Percentiles rank a stretch among this genome's conserved stretches.
These are phyloP conservation scores for Tyto alba DNA, from an alignment of 2,113 vertebrate genomes.

Conservation along the genomic window DNA sequence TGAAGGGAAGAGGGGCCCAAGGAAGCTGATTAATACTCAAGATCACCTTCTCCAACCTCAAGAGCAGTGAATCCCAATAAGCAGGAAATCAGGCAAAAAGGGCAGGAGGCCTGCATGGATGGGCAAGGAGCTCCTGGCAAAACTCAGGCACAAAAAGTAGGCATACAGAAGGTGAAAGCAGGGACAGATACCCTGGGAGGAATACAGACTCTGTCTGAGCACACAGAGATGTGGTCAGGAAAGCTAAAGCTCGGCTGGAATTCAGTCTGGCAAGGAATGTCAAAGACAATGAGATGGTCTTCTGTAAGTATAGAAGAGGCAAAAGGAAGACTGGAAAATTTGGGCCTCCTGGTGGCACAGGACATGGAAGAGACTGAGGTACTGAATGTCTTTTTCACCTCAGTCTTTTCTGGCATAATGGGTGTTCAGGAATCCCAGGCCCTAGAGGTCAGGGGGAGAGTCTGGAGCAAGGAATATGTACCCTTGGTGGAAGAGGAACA, in stretches of 20 bases:
- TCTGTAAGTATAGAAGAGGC: fast-evolving
- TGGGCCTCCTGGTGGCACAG: not conserved
- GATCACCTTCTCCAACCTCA: not conserved
- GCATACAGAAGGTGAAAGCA: not conserved
- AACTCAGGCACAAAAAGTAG: no score
- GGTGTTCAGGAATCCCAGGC: not conserved
- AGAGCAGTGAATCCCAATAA: fast-evolving
- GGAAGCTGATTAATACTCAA: not conserved
- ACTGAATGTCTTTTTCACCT: not conserved
- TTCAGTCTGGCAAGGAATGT: not conserved
- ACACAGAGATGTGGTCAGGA: not conserved
- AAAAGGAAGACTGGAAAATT: not conserved
- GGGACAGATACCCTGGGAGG: not conserved
- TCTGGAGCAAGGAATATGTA: not conserved
- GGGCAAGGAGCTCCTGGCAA: no score
- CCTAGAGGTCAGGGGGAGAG: not conserved
- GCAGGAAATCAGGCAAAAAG: not conserved
- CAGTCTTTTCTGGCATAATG: not conserved
- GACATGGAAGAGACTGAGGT: not conserved
- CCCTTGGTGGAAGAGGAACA: not conserved
- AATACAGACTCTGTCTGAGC: not conserved
- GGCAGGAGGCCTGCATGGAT: no score
- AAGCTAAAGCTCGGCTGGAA: not conserved
- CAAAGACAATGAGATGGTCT: not conserved
- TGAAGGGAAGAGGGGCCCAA: not conserved